Evolutionary conservation across 2,113 vertebrate genomes (phyloP).

Genomic region (Xyrauchen texanus): DNA sequence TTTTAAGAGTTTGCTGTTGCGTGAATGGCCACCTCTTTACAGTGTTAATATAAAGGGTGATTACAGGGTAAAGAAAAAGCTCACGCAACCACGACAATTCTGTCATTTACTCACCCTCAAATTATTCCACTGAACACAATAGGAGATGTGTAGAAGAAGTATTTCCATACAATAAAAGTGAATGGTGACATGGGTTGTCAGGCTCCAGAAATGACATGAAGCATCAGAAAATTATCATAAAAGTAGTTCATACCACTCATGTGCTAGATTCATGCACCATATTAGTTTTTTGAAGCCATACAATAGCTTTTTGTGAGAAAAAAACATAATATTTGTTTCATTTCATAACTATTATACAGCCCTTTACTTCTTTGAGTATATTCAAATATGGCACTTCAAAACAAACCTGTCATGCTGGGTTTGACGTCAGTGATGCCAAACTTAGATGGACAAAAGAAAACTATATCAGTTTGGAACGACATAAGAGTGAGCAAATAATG

Average conservation of each 20-base stretch:
- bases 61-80: not conserved
- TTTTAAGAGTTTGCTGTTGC: not conserved
- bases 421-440: no score
- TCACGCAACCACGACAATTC: not conserved
- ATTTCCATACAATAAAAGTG: no score
- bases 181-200: no score
- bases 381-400: not conserved
- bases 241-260: not conserved
- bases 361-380: no score
- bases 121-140: no score
- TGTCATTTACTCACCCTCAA: not conserved
- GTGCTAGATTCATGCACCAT: no score
- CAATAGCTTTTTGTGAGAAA: not conserved
- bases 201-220: no score
- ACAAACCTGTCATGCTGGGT: no score
- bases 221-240: not conserved
- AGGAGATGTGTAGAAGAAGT: no score
- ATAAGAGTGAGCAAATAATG: not conserved
- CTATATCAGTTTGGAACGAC: not conserved
- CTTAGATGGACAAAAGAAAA: not conserved
- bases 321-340: no score
- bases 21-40: not conserved
- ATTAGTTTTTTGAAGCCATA: not conserved
- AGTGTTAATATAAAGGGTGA: slow-evolving; percentile 27
- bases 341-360: no score